phyloP scores from a whole-genome alignment of 1,140 invertebrate genomes.

The Drosophila equinoxialis region DNA sequence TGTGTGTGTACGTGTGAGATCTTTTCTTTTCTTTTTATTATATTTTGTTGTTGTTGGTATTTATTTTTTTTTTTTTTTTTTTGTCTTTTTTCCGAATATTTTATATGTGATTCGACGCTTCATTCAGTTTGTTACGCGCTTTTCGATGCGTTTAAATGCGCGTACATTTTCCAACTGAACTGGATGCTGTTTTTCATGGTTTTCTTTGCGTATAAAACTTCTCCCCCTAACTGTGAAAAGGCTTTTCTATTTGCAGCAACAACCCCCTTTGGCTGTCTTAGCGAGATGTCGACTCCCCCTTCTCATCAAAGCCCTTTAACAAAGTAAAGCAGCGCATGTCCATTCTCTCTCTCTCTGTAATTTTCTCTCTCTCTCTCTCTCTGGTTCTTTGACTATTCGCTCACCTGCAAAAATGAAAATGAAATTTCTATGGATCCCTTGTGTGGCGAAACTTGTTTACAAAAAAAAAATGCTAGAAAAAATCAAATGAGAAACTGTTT shows the following conservation, averaged over 20 bases:
- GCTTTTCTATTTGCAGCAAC: constrained; percentile 40
- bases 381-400: constrained; percentile 22
- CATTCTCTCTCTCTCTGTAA: constrained; percentile 20
- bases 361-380: constrained; percentile 9
- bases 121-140: constrained; percentile 54
- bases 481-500: constrained; percentile 40
- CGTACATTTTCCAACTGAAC: constrained; percentile 80
- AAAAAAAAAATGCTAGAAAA: constrained; percentile 16
- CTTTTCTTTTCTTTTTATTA: constrained; percentile 31
- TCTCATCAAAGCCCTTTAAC: background rate
- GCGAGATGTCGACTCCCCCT: constrained; percentile 18
- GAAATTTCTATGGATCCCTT: constrained; percentile 68
- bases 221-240: constrained; percentile 35
- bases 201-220: constrained; percentile 19
- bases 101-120: constrained; percentile 18
- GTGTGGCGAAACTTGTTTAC: constrained; percentile 50
- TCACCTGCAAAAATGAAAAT: constrained; percentile 77
- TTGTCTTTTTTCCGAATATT: constrained; percentile 47
- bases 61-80: background rate
- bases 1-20: constrained; percentile 29
- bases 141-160: constrained; percentile 72
- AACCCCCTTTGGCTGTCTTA: constrained; percentile 24
- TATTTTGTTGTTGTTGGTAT: background rate
- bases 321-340: constrained; percentile 52
- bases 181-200: constrained; percentile 63